Conservation (phyloP, 53 echinoderm and acorn worm genomes). For the Crossaster papposus region DNA sequence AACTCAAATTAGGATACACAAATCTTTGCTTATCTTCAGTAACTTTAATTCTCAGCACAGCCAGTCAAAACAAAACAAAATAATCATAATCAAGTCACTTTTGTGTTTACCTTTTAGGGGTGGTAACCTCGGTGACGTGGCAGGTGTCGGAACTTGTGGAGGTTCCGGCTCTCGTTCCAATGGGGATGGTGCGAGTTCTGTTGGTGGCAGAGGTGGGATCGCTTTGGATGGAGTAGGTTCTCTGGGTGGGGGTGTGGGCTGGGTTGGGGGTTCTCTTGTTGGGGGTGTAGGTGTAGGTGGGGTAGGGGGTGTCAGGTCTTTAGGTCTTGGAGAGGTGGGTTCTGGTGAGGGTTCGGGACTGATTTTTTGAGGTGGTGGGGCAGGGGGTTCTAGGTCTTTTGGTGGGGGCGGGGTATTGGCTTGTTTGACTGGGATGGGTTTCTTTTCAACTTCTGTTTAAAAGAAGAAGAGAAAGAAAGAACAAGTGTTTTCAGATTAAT, state of each 20-base stretch:
- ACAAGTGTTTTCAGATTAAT: too few species aligned
- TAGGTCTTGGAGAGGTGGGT: constrained; percentile 57
- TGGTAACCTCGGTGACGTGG: constrained; percentile 13
- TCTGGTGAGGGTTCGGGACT: constrained; percentile 61
- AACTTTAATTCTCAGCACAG: too few species aligned
- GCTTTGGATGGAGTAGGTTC: constrained; percentile 39
- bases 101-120: constrained; percentile 24
- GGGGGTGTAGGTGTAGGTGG: constrained; percentile 58
- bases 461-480: neutral
- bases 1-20: too few species aligned
- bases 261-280: constrained; percentile 64
- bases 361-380: constrained; percentile 36
- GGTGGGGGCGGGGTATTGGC: constrained; percentile 55
- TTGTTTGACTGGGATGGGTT: constrained; percentile 32
- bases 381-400: constrained; percentile 42
- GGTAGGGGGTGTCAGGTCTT: constrained; percentile 32
- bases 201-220: constrained; percentile 28
- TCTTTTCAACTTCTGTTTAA: constrained; percentile 32
- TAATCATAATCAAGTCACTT: too few species aligned
- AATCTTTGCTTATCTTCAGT: too few species aligned
- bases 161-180: constrained; percentile 15
- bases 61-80: too few species aligned
- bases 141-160: constrained; percentile 47
- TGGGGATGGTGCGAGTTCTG: neutral
- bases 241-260: constrained; percentile 70